Evolutionary conservation across 2,888 invertebrate genomes (phyloP), one percentile per base, ranked within the genome.

Genomic region (Lycocerus yunnanus): DNA sequence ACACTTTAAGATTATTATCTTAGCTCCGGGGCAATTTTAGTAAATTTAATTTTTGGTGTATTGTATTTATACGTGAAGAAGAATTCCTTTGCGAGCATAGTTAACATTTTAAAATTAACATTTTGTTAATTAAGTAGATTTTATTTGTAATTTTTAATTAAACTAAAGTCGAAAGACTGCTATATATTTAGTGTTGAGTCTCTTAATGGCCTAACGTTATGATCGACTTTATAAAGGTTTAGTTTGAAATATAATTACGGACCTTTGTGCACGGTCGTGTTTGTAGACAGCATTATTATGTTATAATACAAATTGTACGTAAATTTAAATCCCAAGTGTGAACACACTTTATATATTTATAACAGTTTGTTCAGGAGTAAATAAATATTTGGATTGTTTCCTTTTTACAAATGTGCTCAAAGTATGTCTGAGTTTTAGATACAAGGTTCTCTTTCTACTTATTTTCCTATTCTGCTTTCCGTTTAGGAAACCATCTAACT

Each of bases 401-500:
- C 27, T 68, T 72, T 66, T 20, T 61, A 21, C 10, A 68, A 60
- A 66, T 67, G 66, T 60, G 43, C 24, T 72, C 13, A 63, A 63
- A 63, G 61, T 63, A 63, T 20, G 18, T 18, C 20, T 18, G 61
- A 63, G 20, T 63, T 43, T 63, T 63, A 13, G 61, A 63, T 63
- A n/a, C 15, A 16, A 4, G 15, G 61, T 61, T 67, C 21, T 15
- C 15, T 69, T 67, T 72, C 61, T 72, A 72, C 68, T 61, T 72
- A 68, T 72, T 69, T 66, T 72, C 69, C 61, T 60, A 73, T 73
- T 68, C 70, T 66, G 61, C 66, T 70, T 74, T 71, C 69, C 74
- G 74, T 71, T 74, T 71, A 74, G 74, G 71, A 74, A 74, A 65
- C 66, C 73, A 71, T 74, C 66, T 59, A 71, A 16, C 59, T 71